These are phyloP conservation scores for Micropoecilia bifurca DNA, from an alignment of 2,797 vertebrate genomes.

Conservation along the genomic window DNA sequence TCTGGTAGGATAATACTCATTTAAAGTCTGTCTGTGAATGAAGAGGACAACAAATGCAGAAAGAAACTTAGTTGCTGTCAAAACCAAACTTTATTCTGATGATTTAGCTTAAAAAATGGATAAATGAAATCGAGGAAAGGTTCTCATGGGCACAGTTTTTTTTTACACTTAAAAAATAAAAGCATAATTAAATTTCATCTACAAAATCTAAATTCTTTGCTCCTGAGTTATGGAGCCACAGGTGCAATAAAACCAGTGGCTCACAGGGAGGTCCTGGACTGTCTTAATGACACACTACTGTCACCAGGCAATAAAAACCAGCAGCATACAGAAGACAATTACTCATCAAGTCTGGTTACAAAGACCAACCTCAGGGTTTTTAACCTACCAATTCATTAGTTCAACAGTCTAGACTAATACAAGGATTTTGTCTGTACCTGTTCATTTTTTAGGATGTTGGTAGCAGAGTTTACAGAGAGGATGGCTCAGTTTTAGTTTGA, in stretches of 20 bases:
- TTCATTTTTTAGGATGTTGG: background rate
- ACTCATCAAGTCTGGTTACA: background rate
- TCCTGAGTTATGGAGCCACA: conserved; percentile 49
- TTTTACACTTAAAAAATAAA: background rate
- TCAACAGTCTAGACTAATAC: background rate
- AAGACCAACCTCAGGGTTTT: background rate
- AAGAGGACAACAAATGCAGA: background rate
- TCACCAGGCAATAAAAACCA: conserved; percentile 30
- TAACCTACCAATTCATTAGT: background rate
- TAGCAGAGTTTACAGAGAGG: background rate
- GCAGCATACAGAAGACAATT: conserved; percentile 15
- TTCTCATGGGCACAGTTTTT: background rate
- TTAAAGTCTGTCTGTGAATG: background rate
- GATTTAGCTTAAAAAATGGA: background rate
- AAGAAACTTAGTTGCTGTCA: background rate
- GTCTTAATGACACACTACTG: conserved; percentile 39
- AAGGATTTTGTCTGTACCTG: background rate
- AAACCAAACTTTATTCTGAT: background rate
- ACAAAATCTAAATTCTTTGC: background rate
- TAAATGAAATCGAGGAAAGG: background rate
- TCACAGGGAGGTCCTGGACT: conserved; percentile 64
- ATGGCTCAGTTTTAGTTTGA: background rate
- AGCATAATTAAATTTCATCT: background rate
- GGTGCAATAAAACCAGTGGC: conserved; percentile 47
- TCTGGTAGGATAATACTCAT: background rate